Evolutionary conservation across 2,888 invertebrate species (phyloP).

Genomic region (Lissocephala sabroskyi): DNA sequence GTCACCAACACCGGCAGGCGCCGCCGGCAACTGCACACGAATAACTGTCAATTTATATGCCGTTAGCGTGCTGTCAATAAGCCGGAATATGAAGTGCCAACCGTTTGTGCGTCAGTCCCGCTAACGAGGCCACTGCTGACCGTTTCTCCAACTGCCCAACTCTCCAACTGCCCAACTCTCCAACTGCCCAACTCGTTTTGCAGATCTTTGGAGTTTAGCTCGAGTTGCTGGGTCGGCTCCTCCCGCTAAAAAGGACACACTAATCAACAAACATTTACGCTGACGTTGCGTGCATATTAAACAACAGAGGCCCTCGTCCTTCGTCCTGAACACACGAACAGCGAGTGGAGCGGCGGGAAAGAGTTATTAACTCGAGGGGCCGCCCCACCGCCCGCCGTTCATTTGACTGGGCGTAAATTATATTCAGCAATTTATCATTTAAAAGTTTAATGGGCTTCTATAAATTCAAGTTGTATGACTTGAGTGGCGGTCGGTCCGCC

Average conservation of each 20-base stretch:
- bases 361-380: slow-evolving; percentile 60
- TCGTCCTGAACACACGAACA: slow-evolving; percentile 10
- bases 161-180: neutral
- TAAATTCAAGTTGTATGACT: slow-evolving; percentile 62
- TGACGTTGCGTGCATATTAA: slow-evolving; percentile 65
- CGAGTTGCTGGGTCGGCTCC: neutral
- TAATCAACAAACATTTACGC: slow-evolving; percentile 64
- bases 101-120: no score
- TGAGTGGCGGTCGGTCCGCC: slow-evolving; percentile 20
- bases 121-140: no score
- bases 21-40: slow-evolving; percentile 22
- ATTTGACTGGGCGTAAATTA: slow-evolving; percentile 47
- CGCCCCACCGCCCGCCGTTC: slow-evolving; percentile 13
- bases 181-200: no score
- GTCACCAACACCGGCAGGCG: neutral
- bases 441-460: slow-evolving; percentile 64
- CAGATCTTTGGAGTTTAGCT: no score
- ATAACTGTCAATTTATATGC: slow-evolving; percentile 62
- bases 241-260: slow-evolving; percentile 53
- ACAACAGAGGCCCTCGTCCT: slow-evolving; percentile 36
- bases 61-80: slow-evolving; percentile 66
- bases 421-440: slow-evolving; percentile 63
- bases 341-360: slow-evolving; percentile 24
- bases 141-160: no score
- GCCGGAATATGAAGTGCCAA: slow-evolving; percentile 56